phyloP scores from a whole-genome alignment of 2,888 invertebrate genomes.

The Cecidostiba fungosa region DNA sequence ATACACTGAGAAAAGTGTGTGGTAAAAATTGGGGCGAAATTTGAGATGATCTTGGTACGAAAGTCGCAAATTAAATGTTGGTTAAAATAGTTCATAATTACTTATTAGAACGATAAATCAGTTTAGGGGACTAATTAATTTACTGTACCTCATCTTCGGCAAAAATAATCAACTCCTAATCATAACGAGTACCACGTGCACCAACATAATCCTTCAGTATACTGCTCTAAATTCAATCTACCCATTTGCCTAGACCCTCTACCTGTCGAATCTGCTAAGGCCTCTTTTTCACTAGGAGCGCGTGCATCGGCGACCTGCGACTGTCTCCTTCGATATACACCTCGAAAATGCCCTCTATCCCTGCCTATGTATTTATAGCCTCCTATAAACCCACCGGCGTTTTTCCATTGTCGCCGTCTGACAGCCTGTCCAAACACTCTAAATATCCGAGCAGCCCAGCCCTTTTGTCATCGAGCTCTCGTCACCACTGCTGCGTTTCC shows the following conservation, averaged over 20 bases:
- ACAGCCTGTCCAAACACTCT: slow-evolving; percentile 76
- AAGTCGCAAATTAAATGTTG: too few species aligned
- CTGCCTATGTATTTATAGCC: slow-evolving; percentile 56
- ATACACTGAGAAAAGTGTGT: too few species aligned
- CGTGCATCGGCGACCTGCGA: background rate
- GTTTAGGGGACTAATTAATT: too few species aligned
- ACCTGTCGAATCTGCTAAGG: slow-evolving; percentile 36
- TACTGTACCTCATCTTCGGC: too few species aligned
- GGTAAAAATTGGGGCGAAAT: too few species aligned
- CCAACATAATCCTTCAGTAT: background rate
- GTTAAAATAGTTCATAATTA: too few species aligned
- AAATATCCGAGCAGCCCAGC: slow-evolving; percentile 68
- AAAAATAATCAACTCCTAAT: slow-evolving; percentile 15
- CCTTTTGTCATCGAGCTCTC: slow-evolving; percentile 47
- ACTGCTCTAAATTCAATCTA: background rate
- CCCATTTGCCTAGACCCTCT: slow-evolving; percentile 20
- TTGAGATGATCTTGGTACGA: too few species aligned
- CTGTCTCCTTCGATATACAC: slow-evolving; percentile 28
- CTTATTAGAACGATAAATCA: background rate
- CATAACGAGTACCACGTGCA: background rate
- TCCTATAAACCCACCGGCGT: slow-evolving; percentile 54
- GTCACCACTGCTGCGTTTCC: slow-evolving; percentile 54
- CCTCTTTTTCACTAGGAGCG: background rate
- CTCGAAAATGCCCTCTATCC: slow-evolving; percentile 11
- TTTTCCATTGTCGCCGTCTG: slow-evolving; percentile 72